Percentiles rank a stretch among this genome's conserved stretches.
These are phyloP conservation scores for Odontocolon sp. DNA, from an alignment of 2,888 invertebrate genomes.

Conservation along the genomic window DNA sequence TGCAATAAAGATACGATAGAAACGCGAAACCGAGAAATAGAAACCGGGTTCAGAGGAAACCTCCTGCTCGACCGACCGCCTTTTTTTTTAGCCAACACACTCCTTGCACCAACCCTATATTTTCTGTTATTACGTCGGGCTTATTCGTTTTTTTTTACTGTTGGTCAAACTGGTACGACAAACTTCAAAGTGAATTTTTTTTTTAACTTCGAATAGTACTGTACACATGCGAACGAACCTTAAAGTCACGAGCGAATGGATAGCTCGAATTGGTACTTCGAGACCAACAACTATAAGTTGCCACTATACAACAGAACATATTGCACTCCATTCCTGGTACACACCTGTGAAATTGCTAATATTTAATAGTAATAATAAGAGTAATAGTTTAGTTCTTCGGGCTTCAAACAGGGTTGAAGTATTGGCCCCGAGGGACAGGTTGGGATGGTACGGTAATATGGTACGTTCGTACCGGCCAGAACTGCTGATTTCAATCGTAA, in stretches of 20 bases:
- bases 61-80: constrained; percentile 2
- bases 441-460: not conserved
- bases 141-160: not conserved
- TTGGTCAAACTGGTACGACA: not conserved
- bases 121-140: constrained; percentile 13
- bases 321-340: not conserved
- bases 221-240: not conserved
- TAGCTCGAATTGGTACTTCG: not conserved
- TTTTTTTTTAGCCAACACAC: not conserved
- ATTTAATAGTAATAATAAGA: constrained; percentile 9
- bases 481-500: constrained; percentile 42
- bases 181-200: constrained; percentile 24
- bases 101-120: constrained; percentile 14
- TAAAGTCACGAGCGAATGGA: not conserved
- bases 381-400: constrained; percentile 21
- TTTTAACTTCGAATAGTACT: not conserved
- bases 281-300: not conserved
- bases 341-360: constrained; percentile 15
- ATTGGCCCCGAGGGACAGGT: constrained; percentile 26
- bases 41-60: constrained; percentile 11
- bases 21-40: constrained; percentile 7
- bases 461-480: not conserved
- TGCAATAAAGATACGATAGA: constrained; percentile 21
- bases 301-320: not conserved
- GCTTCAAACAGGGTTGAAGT: constrained; percentile 35